Conservation (phyloP, 2,797 vertebrate genomes). For the Kryptopterus vitreolus region DNA sequence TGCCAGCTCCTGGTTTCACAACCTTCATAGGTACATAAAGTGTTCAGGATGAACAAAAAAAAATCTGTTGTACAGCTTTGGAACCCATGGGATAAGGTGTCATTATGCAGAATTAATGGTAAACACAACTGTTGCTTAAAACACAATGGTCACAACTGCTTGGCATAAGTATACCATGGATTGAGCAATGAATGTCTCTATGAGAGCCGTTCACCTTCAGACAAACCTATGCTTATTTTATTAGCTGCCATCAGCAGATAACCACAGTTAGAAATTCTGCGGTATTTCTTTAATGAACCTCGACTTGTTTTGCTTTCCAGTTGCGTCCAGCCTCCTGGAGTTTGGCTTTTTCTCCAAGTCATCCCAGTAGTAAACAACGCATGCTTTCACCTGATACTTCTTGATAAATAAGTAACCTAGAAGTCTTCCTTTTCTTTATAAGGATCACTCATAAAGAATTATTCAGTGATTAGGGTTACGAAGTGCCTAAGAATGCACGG, state of each 20-base stretch:
- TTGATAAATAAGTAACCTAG: constrained; percentile 36
- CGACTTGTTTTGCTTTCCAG: constrained; percentile 51
- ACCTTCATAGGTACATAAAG: constrained; percentile 60
- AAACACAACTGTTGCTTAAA: background rate
- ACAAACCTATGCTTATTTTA: constrained; percentile 40
- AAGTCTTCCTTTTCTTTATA: constrained; percentile 44
- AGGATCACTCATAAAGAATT: constrained; percentile 41
- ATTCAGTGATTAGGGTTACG: background rate
- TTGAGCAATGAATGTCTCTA: background rate
- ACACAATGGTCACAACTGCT: background rate
- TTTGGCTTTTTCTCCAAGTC: constrained; percentile 40
- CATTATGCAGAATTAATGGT: background rate
- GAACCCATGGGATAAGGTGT: background rate
- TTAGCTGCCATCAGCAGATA: constrained; percentile 31
- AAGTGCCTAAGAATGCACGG: constrained; percentile 4
- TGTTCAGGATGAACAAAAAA: constrained; percentile 60
- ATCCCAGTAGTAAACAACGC: constrained; percentile 37
- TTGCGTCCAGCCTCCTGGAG: constrained; percentile 38
- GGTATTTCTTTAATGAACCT: constrained; percentile 56
- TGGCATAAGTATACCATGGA: background rate
- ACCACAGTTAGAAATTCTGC: constrained; percentile 37
- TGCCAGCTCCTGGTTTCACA: constrained; percentile 21
- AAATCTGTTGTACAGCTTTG: constrained; percentile 9
- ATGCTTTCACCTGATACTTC: constrained; percentile 28
- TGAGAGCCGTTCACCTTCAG: constrained; percentile 17